Evolutionary conservation across 1,140 invertebrate species (phyloP).

Genomic region (Calliphora vicina): DNA sequence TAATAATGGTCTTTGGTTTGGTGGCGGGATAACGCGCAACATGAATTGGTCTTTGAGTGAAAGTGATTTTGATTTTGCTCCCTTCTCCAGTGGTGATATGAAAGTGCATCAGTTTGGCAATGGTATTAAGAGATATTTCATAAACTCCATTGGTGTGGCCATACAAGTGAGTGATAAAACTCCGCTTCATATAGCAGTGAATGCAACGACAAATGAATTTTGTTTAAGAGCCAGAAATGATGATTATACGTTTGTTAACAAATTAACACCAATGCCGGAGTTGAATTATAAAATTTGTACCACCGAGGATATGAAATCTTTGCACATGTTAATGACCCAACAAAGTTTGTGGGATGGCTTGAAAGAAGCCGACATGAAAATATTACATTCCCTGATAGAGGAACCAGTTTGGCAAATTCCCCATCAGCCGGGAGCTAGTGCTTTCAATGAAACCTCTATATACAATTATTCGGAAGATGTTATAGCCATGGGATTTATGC

Average conservation of each 20-base stretch:
- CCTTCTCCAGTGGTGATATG: conserved; percentile 85
- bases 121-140: conserved; percentile 81
- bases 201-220: conserved; percentile 71
- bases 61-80: conserved; percentile 74
- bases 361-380: conserved; percentile 76
- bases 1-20: conserved; percentile 78
- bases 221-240: conserved; percentile 80
- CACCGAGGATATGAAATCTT: conserved; percentile 76
- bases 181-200: conserved; percentile 81
- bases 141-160: conserved; percentile 84
- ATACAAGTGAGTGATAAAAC: conserved; percentile 79
- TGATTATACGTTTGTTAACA: conserved; percentile 79
- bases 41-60: conserved; percentile 82
- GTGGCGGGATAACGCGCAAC: conserved; percentile 79
- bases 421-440: conserved; percentile 68
- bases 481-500: conserved; percentile 75
- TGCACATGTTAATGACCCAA: conserved; percentile 75
- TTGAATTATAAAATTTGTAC: conserved; percentile 88
- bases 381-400: conserved; percentile 77
- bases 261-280: conserved; percentile 69
- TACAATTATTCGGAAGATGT: conserved; percentile 85
- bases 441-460: conserved; percentile 72
- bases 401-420: conserved; percentile 88
- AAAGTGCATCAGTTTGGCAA: conserved; percentile 81
- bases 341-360: conserved; percentile 83